Evolutionary conservation across 1,140 invertebrate species (phyloP).

Genomic region (Lanistes nyassanus): DNA sequence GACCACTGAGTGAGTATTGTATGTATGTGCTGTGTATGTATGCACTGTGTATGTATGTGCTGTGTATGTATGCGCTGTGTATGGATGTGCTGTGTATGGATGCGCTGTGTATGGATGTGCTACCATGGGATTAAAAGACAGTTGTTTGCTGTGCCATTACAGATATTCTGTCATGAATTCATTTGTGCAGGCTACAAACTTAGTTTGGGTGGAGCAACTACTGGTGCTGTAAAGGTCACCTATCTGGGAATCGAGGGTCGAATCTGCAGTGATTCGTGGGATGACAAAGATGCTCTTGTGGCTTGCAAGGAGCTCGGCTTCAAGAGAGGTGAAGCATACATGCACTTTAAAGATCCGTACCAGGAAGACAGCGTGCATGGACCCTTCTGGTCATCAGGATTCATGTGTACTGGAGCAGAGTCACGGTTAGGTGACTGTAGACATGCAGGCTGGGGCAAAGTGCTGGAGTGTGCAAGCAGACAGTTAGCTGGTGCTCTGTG

Average conservation of each 20-base stretch:
- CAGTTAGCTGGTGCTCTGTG: conserved; percentile 51
- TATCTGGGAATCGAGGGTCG: conserved; percentile 45
- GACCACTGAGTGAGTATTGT: neutral
- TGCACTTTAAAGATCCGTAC: conserved; percentile 42
- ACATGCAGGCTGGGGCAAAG: conserved; percentile 40
- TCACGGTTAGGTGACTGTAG: conserved; percentile 35
- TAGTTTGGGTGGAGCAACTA: conserved; percentile 22
- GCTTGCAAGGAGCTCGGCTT: conserved; percentile 53
- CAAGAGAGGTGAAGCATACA: conserved; percentile 44
- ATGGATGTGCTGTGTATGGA: neutral
- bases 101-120: conserved; percentile 12
- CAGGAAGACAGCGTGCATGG: conserved; percentile 31
- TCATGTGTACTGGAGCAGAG: conserved; percentile 48
- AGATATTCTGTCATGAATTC: neutral
- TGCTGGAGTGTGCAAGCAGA: conserved; percentile 35
- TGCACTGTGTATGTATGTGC: neutral
- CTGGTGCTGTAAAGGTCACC: conserved; percentile 40
- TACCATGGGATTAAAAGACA: neutral
- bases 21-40: conserved; percentile 3
- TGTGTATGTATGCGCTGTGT: neutral
- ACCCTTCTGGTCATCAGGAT: conserved; percentile 50
- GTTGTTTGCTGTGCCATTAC: neutral
- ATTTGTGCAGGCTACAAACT: conserved; percentile 41
- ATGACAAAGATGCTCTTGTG: conserved; percentile 48
- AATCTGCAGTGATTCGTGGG: conserved; percentile 55